Evolutionary conservation across 2,888 invertebrate genomes (phyloP).

Genomic region (Timema podura): DNA sequence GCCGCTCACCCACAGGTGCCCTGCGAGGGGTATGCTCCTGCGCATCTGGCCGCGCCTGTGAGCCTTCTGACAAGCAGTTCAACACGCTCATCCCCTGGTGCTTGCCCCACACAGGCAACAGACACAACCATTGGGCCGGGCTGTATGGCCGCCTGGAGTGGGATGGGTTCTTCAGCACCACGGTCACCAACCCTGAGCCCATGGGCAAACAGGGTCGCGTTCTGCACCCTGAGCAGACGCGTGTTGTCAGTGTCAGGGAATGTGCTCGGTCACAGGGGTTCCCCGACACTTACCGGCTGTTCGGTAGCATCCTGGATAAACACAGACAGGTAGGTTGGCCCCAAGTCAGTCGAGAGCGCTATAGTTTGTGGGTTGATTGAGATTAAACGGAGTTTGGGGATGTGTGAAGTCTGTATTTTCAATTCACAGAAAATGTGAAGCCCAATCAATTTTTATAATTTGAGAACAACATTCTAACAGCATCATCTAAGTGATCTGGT

Average conservation of each 20-base stretch:
- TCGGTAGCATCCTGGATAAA: constrained; percentile 69
- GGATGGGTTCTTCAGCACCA: constrained; percentile 82
- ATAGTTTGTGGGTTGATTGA: background rate
- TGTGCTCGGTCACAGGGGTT: constrained; percentile 86
- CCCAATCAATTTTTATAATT: background rate
- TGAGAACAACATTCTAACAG: background rate
- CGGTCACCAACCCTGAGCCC: constrained; percentile 81
- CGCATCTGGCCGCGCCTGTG: constrained; percentile 60
- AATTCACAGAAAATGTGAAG: background rate
- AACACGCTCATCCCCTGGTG: constrained; percentile 87
- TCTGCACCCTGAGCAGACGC: constrained; percentile 71
- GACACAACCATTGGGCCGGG: constrained; percentile 84
- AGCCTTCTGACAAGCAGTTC: constrained; percentile 68
- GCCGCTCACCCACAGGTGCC: constrained; percentile 47
- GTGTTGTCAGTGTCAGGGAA: constrained; percentile 82
- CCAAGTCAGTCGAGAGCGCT: no score
- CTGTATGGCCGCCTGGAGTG: constrained; percentile 76
- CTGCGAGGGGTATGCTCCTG: constrained; percentile 76
- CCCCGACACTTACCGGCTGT: constrained; percentile 70
- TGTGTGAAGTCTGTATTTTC: background rate
- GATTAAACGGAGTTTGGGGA: background rate
- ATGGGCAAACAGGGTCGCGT: constrained; percentile 89
- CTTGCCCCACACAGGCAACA: constrained; percentile 78
- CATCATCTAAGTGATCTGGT: background rate
- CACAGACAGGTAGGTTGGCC: constrained; percentile 72